Evolutionary conservation across 2,888 invertebrate species (phyloP), one percentile per base, ranked within the genome.

Genomic region (Mellilla xanthometata): DNA sequence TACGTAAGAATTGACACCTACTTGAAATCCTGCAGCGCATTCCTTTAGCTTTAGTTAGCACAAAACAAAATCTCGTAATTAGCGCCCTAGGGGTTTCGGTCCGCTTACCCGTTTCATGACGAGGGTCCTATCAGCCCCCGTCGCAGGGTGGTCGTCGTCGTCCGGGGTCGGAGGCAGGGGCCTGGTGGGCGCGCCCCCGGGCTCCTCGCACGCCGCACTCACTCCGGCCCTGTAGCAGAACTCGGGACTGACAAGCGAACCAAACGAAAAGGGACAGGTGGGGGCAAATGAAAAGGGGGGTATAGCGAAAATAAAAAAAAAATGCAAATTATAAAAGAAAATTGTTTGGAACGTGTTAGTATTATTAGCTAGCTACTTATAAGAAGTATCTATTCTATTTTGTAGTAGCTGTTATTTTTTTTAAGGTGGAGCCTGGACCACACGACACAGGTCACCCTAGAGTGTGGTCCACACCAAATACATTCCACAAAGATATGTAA

Each of bases 101-200:
- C 5, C 24, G 93, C 96, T 94, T 84, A 97, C 97, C 93, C 97
- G 92, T 87, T 97, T 94, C 92, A 97, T 94, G 73, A 97, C 97
- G 81, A 98, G 93, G 46, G 97, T 98, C 71, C 96, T 93, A 81
- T 97, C 97, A 43, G 36, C 36, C 7, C 24, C 24, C 15, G 15
- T 6, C 10, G 35, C 9, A 8, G 95, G 94, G 62, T 79, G 86
- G 84, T 95, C 95, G 79, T 96, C 96, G 73, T 98, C 97, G 78
- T 97, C 97, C 27, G 98, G 98, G 39, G 98, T 98, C 36, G 98
- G 98, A 43, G 98, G 98, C 69, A 98, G 91, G 39, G 98, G 98
- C 61, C 97, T 93, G 76, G 97, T 97, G 50, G 97, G 97, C 62
- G 97, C 47, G 19, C 49, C 48, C 3, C 49, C 54, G 26, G 61